Evolutionary conservation across 2,113 vertebrate species (phyloP).

Genomic region (Romanogobio albipinnatus): DNA sequence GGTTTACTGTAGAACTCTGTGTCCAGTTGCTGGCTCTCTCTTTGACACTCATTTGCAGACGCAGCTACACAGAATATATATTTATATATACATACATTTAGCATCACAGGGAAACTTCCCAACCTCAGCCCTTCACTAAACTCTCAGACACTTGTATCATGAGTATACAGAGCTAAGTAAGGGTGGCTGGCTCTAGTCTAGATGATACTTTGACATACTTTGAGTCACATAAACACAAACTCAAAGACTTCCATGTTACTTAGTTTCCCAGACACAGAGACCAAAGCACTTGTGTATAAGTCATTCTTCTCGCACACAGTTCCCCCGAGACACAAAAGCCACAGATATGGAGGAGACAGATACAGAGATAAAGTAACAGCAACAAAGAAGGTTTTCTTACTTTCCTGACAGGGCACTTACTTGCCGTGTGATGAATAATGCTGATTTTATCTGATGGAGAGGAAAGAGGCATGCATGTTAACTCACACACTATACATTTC

Average conservation of each 20-base stretch:
- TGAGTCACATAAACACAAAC: background rate
- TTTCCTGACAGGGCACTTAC: slow-evolving; percentile 64
- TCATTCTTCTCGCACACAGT: slow-evolving; percentile 54
- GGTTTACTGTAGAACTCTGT: slow-evolving; percentile 72
- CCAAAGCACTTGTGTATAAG: slow-evolving; percentile 38
- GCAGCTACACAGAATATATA: slow-evolving; percentile 50
- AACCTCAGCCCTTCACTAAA: background rate
- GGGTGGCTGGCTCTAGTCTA: background rate
- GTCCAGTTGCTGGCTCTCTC: slow-evolving; percentile 58
- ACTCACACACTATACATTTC: slow-evolving; percentile 34
- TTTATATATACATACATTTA: too few species aligned
- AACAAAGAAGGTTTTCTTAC: background rate
- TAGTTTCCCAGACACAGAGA: slow-evolving; percentile 36
- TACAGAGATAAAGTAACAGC: slow-evolving; percentile 16
- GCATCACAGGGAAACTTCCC: too few species aligned
- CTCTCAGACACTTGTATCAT: background rate
- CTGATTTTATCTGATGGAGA: slow-evolving; percentile 74
- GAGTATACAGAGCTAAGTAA: background rate
- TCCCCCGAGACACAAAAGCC: slow-evolving; percentile 58
- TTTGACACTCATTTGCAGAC: slow-evolving; percentile 50
- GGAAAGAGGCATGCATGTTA: slow-evolving; percentile 39
- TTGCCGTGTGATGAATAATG: slow-evolving; percentile 71
- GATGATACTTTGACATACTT: background rate
- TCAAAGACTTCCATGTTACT: slow-evolving; percentile 9
- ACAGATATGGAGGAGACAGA: slow-evolving; percentile 44